Percentiles rank a stretch among this genome's conserved stretches.
These are phyloP conservation scores for Nematopogon swammerdamellus DNA, from an alignment of 2,888 invertebrate genomes.

Conservation along the genomic window DNA sequence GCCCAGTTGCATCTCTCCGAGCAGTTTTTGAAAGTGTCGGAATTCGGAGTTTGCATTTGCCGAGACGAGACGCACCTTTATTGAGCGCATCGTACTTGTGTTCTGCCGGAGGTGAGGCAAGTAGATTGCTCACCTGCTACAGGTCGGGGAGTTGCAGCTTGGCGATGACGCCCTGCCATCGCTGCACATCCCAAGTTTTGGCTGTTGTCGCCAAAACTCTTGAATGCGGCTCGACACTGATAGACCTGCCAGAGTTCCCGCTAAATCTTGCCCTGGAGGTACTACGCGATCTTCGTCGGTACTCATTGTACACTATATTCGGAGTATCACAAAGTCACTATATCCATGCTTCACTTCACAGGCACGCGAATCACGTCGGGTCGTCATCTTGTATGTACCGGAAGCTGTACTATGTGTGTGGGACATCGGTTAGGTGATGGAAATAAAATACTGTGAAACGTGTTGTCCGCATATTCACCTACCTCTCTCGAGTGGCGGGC, in stretches of 20 bases:
- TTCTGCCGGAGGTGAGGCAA: not conserved
- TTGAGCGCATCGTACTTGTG: not conserved
- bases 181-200: not conserved
- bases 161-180: not conserved
- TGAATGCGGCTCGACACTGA: slow-evolving; percentile 2
- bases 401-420: too few species aligned
- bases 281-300: too few species aligned
- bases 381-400: too few species aligned
- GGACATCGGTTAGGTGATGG: too few species aligned
- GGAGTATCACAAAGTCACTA: too few species aligned
- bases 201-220: not conserved
- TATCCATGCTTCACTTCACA: too few species aligned
- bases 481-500: too few species aligned
- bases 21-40: slow-evolving; percentile 1
- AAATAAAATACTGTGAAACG: too few species aligned
- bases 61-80: not conserved
- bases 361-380: too few species aligned
- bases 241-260: slow-evolving; percentile 6
- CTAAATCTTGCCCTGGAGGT: not conserved
- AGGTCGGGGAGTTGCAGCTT: not conserved
- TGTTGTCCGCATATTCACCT: too few species aligned
- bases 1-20: slow-evolving; percentile 2
- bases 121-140: slow-evolving; percentile 1
- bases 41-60: not conserved
- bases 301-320: too few species aligned